These are phyloP conservation scores for Crotalus tigris DNA, from an alignment of 2,113 vertebrate genomes.

Conservation along the genomic window DNA sequence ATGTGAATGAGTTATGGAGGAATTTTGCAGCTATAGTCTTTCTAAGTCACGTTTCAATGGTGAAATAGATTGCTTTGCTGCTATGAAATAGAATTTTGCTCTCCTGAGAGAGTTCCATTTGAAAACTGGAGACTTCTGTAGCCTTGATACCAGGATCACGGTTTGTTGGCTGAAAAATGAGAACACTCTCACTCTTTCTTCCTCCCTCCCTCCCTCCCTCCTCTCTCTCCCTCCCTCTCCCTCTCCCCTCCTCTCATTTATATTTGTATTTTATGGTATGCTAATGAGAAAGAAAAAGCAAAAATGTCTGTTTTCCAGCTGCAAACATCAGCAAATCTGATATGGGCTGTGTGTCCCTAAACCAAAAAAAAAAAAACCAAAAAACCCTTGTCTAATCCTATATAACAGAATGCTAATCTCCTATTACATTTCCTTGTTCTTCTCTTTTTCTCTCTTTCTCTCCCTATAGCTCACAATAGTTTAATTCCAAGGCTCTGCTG, in stretches of 20 bases:
- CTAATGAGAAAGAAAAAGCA: neutral
- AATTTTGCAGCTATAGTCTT: neutral
- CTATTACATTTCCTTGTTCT: neutral
- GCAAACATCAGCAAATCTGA: neutral
- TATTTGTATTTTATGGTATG: neutral
- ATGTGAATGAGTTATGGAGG: neutral
- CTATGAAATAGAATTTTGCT: neutral
- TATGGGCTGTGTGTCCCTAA: neutral
- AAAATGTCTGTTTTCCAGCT: neutral
- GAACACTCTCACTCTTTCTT: neutral
- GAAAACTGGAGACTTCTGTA: neutral
- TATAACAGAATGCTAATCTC: neutral
- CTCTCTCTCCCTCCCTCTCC: no score
- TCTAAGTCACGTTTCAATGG: neutral
- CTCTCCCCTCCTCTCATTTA: neutral
- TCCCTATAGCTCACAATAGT: neutral
- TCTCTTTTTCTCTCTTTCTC: neutral
- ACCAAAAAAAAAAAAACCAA: neutral
- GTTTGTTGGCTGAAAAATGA: neutral
- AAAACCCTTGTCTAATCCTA: neutral
- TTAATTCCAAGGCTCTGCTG: neutral
- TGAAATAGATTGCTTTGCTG: neutral
- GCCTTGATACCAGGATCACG: neutral
- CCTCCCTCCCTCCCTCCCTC: rapidly evolving
- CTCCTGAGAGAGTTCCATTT: neutral